These are phyloP conservation scores for Orthonychiurus folsomi DNA, from an alignment of 2,888 invertebrate species.

Conservation along the genomic window DNA sequence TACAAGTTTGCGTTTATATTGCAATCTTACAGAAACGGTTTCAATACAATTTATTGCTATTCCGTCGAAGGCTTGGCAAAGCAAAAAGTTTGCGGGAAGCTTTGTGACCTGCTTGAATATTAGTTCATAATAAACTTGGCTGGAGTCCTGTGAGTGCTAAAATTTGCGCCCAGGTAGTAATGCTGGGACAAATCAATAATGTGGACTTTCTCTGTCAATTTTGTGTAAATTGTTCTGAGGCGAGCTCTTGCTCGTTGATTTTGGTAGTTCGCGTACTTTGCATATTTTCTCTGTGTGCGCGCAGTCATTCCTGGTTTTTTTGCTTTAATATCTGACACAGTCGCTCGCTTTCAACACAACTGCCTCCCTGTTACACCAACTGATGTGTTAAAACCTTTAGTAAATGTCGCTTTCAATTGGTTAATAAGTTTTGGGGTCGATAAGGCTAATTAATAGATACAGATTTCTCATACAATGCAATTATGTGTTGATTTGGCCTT, in stretches of 20 bases:
- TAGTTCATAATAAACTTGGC: not conserved
- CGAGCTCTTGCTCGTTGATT: not conserved
- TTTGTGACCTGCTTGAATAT: not conserved
- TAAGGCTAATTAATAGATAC: no score
- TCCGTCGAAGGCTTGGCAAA: not conserved
- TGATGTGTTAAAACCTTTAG: not conserved
- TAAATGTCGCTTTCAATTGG: not conserved
- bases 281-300: not conserved
- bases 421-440: not conserved
- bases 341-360: not conserved
- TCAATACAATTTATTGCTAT: not conserved
- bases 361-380: not conserved
- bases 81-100: not conserved
- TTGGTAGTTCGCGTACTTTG: not conserved
- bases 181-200: not conserved
- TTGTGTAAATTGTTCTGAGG: not conserved
- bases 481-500: no score
- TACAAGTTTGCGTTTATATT: not conserved
- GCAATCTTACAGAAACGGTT: not conserved
- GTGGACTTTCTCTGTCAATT: not conserved
- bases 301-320: slow-evolving; percentile 1
- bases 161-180: not conserved
- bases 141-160: not conserved
- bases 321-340: not conserved
- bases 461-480: no score